Evolutionary conservation across 1,140 invertebrate genomes (phyloP), one percentile per base, ranked within the genome.

Genomic region (Phocides pigmalion): DNA sequence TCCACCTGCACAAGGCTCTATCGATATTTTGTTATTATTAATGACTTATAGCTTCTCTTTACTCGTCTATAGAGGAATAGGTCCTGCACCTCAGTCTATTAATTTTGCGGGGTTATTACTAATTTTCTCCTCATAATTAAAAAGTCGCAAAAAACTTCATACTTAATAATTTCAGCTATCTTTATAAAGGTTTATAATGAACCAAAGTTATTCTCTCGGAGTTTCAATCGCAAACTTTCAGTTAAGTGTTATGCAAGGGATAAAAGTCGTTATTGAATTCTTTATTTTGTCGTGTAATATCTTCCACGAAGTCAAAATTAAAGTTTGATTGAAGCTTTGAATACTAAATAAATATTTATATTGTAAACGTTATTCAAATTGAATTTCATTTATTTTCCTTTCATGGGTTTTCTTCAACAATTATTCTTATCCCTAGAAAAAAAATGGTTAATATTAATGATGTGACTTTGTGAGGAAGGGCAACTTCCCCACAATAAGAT

Each of bases 101-200:
- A 56, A 56, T 56, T 56, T 56, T 56, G 20, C 42, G 37, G 35
- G 12, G 11, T 42, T 42, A 41, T 56, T 56, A 56, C 51, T 56
- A 42, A 56, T 56, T 56, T 54, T 42, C 51, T 56, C 37, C 37
- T 56, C 37, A 3, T 56, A 56, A 56, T 56, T 56, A 56, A 56
- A 56, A 56, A 25, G 35, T 41, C 49, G 9, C 25, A 41, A 42
- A 56, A 56, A 56, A 56, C 51, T 56, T 56, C 39, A 56, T 56
- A 41, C 51, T 56, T 56, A 56, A 51, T 51, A 35, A 56, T 41
- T 56, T 56, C 19, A 14, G 19, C 51, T 25, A 51, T 51, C 49
- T 22, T 35, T 51, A 51, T 35, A 51, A 51, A 51, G 49, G 49
- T 51, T 51, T 35, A 51, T 51, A 51, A 51, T 51, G 49, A 51